A percentile compares a stretch with the other conserved stretches of the same genome.
Conservation (phyloP, 2,888 invertebrate genomes). For the Drosophila pseudotakahashii region DNA sequence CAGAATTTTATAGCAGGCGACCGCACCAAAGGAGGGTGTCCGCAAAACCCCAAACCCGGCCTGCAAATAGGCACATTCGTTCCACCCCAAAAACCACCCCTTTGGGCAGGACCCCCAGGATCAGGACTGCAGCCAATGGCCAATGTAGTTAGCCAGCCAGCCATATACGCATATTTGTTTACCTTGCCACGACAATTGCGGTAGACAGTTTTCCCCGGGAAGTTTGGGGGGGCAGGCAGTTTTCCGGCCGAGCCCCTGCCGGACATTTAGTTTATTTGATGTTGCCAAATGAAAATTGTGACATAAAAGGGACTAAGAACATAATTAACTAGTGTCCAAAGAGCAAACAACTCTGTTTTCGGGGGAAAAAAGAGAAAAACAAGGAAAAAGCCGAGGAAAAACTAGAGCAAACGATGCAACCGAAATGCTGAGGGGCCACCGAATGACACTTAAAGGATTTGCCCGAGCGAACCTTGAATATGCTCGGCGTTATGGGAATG, state of each 20-base stretch:
- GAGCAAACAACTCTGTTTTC: conserved; percentile 42
- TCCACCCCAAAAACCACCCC: conserved; percentile 48
- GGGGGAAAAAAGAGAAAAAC: conserved; percentile 4
- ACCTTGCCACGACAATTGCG: conserved; percentile 80
- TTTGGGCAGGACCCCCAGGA: conserved; percentile 18
- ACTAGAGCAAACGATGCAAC: conserved; percentile 41
- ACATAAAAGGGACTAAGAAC: conserved; percentile 80
- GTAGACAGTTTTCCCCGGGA: conserved; percentile 53
- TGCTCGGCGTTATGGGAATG: conserved; percentile 50
- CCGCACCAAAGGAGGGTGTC: conserved; percentile 33
- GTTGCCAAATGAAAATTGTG: conserved; percentile 79
- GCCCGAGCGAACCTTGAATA: conserved; percentile 56
- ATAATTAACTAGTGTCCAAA: conserved; percentile 78
- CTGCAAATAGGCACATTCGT: conserved; percentile 77
- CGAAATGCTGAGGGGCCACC: conserved; percentile 35
- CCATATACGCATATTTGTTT: conserved; percentile 71
- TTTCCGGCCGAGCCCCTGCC: conserved; percentile 21
- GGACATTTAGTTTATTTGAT: conserved; percentile 78
- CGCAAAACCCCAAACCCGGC: conserved; percentile 24
- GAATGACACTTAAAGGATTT: conserved; percentile 77
- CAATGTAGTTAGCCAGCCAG: conserved; percentile 65
- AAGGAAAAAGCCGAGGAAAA: conserved; percentile 17
- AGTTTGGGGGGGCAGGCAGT: conserved; percentile 1
- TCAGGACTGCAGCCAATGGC: conserved; percentile 64
- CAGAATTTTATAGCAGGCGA: conserved; percentile 76